phyloP scores from a whole-genome alignment of 2,888 invertebrate species.

The Drosophila siamana region DNA sequence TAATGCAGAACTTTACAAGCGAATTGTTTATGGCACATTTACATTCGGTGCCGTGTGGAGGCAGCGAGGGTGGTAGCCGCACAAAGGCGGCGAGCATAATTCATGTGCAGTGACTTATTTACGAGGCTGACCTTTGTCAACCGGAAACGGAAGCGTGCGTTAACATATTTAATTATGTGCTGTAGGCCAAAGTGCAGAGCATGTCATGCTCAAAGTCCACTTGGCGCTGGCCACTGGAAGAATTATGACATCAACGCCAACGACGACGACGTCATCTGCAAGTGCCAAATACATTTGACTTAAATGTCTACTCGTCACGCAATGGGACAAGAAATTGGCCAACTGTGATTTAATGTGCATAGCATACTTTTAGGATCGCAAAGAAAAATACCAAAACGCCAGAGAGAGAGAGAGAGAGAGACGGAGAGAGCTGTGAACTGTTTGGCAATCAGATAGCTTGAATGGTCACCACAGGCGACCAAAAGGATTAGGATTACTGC shows the following conservation, averaged over 20 bases:
- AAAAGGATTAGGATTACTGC: constrained; percentile 16
- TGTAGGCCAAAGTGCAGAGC: constrained; percentile 7
- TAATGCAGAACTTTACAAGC: too few species aligned
- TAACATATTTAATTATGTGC: constrained; percentile 71
- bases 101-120: constrained; percentile 28
- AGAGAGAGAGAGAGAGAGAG: too few species aligned
- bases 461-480: neutral
- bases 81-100: constrained; percentile 41
- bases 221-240: neutral
- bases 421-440: neutral
- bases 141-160: constrained; percentile 70
- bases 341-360: constrained; percentile 53
- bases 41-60: too few species aligned
- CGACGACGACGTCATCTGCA: constrained; percentile 53
- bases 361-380: neutral
- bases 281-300: constrained; percentile 33
- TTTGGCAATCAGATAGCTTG: neutral
- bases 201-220: neutral
- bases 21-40: too few species aligned
- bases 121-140: constrained; percentile 47
- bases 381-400: neutral
- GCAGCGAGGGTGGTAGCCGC: neutral
- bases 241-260: constrained; percentile 71
- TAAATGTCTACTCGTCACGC: constrained; percentile 66
- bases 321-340: constrained; percentile 38